These are phyloP conservation scores for Hycleus phaleratus DNA, from an alignment of 1,140 invertebrate species.

Conservation along the genomic window DNA sequence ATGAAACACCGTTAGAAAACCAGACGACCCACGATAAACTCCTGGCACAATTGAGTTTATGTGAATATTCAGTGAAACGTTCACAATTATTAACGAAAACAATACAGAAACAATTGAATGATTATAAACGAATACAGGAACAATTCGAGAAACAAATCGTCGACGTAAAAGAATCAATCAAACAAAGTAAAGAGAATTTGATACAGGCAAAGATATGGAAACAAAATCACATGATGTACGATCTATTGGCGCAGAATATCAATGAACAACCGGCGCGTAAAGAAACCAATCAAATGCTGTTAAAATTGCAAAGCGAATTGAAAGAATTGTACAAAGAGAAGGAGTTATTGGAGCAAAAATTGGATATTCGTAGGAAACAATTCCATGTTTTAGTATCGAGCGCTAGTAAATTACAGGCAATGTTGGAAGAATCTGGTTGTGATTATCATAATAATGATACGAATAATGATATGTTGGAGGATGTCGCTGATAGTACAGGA, in stretches of 20 bases:
- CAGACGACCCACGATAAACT: constrained; percentile 70
- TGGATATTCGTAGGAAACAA: constrained; percentile 77
- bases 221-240: constrained; percentile 88
- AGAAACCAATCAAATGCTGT: constrained; percentile 68
- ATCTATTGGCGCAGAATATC: constrained; percentile 84
- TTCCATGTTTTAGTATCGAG: constrained; percentile 80
- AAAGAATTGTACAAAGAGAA: constrained; percentile 55
- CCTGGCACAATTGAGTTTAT: constrained; percentile 72
- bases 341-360: constrained; percentile 63
- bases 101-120: constrained; percentile 75
- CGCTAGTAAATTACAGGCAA: constrained; percentile 66
- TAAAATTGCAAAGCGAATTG: constrained; percentile 67
- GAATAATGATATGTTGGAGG: constrained; percentile 49
- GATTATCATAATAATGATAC: constrained; percentile 34
- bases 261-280: constrained; percentile 82
- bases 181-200: constrained; percentile 65
- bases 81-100: constrained; percentile 71
- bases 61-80: constrained; percentile 82
- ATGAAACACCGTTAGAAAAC: constrained; percentile 63
- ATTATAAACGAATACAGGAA: constrained; percentile 71
- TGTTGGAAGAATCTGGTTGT: constrained; percentile 57
- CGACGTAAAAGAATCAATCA: constrained; percentile 65
- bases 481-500: constrained; percentile 30
- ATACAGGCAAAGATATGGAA: constrained; percentile 73
- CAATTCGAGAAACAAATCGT: constrained; percentile 71